Percentiles rank a stretch among this genome's conserved stretches.
Conservation (phyloP, 2,888 invertebrate genomes). For the Parnassius smintheus region DNA sequence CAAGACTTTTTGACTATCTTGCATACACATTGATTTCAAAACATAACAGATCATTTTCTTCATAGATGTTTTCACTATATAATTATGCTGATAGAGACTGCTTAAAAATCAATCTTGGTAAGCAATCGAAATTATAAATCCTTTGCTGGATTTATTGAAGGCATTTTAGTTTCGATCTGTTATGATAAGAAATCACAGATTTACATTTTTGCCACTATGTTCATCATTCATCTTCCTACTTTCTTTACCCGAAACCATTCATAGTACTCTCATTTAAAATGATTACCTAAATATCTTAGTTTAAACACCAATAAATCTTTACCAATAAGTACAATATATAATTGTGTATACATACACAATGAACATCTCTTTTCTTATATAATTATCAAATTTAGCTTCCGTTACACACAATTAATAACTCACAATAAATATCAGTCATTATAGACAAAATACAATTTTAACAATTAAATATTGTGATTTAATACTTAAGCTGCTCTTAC, state of each 20-base stretch:
- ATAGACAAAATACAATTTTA: constrained; percentile 49
- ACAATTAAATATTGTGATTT: background rate
- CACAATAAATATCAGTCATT: constrained; percentile 76
- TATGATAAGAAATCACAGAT: background rate
- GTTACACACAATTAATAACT: constrained; percentile 53
- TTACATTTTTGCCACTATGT: background rate
- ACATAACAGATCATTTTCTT: too few species aligned
- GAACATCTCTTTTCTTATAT: constrained; percentile 50
- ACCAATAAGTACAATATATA: constrained; percentile 46
- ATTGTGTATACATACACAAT: constrained; percentile 65
- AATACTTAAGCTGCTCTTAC: constrained; percentile 10
- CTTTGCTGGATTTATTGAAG: constrained; percentile 32
- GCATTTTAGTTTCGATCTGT: background rate
- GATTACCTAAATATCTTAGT: constrained; percentile 39
- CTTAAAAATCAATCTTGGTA: too few species aligned
- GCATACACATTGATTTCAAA: too few species aligned
- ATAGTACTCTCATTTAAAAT: constrained; percentile 31
- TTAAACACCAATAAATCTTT: constrained; percentile 54
- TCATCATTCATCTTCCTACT: background rate
- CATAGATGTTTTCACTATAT: too few species aligned
- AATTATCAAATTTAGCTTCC: constrained; percentile 59
- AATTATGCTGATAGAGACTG: too few species aligned
- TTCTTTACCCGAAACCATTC: background rate
- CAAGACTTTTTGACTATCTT: background rate
- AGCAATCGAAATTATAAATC: constrained; percentile 35